Base-by-base conservation (phyloP, 2,888 invertebrate species). In the Sycophila texana region DNA sequence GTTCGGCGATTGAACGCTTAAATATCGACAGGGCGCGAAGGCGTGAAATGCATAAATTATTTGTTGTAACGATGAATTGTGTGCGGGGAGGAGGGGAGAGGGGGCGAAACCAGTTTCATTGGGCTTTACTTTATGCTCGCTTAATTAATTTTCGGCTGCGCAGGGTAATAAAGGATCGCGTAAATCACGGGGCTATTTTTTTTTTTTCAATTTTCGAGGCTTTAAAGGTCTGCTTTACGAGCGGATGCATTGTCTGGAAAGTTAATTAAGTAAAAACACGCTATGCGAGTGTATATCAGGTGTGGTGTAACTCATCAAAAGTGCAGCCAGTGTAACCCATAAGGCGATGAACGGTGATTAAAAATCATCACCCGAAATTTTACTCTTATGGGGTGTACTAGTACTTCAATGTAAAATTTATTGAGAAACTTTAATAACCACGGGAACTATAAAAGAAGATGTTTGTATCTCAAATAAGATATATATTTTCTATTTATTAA, bases 11-110 rank as follows among this genome's bases (percentile, higher is more conserved):
- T 30, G 16, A 13, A 26, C 30, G 30, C 53, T 68, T 18, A 26
- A 68, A 68, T 55, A 55, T 55, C 55, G 13, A 20, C 47, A 20
- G 1, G 71, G 58, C 61, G 60, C 60, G 14, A 53, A 58, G 58
- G 71, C 65, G 66, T 66, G 77, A 77, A 66, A 77, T 16, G 57
- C 58, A 39, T 72, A 57, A 65, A 72, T 77, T 65, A 70, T 30
- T 30, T 26, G 55, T 63, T 57, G 30, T 63, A 70, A 63, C 70
- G 63, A 70, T 55, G 70, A 47, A 63, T 74, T 76, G 76, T 70
- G 63, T 14, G 12, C n/a, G n/a, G n/a, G n/a, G n/a, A n/a, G n/a
- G n/a, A n/a, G n/a, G n/a, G n/a, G n/a, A n/a, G n/a, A n/a, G 18
- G 1, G 20, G 20, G 18, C 4, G 18, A 57, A 18, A 57, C 18